A percentile compares a stretch with the other conserved stretches of the same genome.
phyloP scores from a whole-genome alignment of 2,797 vertebrate species.

The Ficedula albicollis region DNA sequence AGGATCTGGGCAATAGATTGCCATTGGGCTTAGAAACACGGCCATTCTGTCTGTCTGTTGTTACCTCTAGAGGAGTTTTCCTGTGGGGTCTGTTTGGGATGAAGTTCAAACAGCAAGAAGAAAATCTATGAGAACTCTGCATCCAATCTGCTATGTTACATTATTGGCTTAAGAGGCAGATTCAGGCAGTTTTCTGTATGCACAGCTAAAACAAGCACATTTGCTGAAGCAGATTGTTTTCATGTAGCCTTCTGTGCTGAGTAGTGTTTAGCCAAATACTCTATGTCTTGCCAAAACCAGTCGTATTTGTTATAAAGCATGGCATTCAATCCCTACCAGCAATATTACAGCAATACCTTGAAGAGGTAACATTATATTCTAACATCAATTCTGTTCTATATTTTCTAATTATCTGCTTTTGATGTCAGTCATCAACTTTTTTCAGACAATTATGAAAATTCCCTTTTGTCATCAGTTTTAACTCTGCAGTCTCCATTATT shows the following conservation, averaged over 20 bases:
- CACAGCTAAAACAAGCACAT: background rate
- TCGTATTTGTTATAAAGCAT: background rate
- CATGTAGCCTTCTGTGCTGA: background rate
- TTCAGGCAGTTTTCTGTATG: background rate
- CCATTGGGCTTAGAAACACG: accelerated
- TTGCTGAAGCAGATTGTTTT: background rate
- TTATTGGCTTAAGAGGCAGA: background rate
- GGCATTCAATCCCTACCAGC: background rate
- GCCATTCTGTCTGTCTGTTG: background rate
- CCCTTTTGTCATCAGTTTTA: background rate
- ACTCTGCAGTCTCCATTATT: background rate
- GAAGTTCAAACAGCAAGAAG: background rate
- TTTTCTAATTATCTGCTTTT: background rate
- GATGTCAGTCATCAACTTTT: background rate
- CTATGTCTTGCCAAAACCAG: background rate
- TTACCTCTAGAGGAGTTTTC: background rate
- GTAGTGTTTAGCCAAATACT: background rate
- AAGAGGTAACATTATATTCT: background rate
- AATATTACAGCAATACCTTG: background rate
- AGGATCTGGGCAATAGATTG: background rate
- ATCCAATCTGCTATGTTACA: background rate
- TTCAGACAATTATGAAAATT: background rate
- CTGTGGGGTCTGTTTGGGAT: background rate
- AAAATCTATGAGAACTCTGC: background rate
- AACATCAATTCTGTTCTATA: background rate